Evolutionary conservation across 2,888 invertebrate species (phyloP).

Genomic region (Sericinus montela): DNA sequence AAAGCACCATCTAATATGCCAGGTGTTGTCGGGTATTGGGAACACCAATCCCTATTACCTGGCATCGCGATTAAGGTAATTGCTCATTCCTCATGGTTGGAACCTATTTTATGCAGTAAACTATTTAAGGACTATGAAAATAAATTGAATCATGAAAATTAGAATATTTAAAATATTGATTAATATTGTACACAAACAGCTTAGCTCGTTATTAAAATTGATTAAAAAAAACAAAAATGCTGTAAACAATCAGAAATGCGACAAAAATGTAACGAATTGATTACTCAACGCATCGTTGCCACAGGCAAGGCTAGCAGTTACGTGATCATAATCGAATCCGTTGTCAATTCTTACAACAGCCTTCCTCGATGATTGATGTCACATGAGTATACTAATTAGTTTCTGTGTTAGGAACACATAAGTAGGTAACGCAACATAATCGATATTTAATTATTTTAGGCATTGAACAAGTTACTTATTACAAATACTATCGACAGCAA

Average conservation of each 20-base stretch:
- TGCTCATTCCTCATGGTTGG: too few relatives aligned
- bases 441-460: conserved; percentile 10
- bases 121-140: too few relatives aligned
- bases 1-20: too few relatives aligned
- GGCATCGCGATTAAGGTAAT: too few relatives aligned
- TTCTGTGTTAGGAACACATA: conserved; percentile 29
- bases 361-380: conserved; percentile 34
- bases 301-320: conserved; percentile 48
- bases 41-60: too few relatives aligned
- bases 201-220: not conserved
- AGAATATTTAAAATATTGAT: too few relatives aligned
- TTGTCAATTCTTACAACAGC: conserved; percentile 40
- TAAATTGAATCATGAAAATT: too few relatives aligned
- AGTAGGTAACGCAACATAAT: conserved; percentile 24
- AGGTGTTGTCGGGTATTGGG: too few relatives aligned
- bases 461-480: conserved; percentile 6
- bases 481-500: not conserved
- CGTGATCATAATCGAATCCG: conserved; percentile 40
- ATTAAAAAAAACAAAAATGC: not conserved
- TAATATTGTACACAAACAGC: too few relatives aligned
- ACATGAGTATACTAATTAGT: conserved; percentile 35
- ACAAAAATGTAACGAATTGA: conserved; percentile 27
- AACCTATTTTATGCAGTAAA: too few relatives aligned
- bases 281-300: conserved; percentile 35
- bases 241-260: conserved; percentile 26